Percentiles rank a stretch among this genome's conserved stretches.
Evolutionary conservation across 2,113 vertebrate genomes (phyloP).

Genomic region (Mirza zaza): DNA sequence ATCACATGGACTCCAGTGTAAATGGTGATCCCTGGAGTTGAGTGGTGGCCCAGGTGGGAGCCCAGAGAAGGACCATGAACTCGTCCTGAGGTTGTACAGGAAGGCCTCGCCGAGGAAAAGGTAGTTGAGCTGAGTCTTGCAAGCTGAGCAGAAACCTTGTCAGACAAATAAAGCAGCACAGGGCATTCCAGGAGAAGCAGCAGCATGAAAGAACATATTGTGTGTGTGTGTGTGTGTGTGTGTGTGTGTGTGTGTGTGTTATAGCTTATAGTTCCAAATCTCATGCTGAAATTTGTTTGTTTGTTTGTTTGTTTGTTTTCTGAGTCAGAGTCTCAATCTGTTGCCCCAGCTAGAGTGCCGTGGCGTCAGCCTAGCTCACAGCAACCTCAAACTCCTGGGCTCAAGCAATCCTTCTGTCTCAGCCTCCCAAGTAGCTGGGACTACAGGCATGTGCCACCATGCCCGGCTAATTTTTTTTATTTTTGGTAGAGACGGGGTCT

Average conservation of each 20-base stretch:
- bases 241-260: background rate
- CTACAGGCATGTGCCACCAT: no score
- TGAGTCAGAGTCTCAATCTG: no score
- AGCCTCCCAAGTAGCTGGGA: no score
- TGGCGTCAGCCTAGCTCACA: no score
- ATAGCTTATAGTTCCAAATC: no score
- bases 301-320: no score
- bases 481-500: no score
- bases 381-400: no score
- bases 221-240: background rate
- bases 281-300: no score
- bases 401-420: no score
- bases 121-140: background rate
- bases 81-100: background rate
- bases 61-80: background rate
- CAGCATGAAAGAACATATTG: background rate
- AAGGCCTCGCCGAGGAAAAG: background rate
- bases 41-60: background rate
- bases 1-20: background rate
- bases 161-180: background rate
- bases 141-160: background rate
- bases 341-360: no score
- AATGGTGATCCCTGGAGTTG: background rate
- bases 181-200: background rate
- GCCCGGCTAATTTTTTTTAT: no score